phyloP scores from a whole-genome alignment of 1,140 invertebrate genomes.

The Drosophila nigrodunni region DNA sequence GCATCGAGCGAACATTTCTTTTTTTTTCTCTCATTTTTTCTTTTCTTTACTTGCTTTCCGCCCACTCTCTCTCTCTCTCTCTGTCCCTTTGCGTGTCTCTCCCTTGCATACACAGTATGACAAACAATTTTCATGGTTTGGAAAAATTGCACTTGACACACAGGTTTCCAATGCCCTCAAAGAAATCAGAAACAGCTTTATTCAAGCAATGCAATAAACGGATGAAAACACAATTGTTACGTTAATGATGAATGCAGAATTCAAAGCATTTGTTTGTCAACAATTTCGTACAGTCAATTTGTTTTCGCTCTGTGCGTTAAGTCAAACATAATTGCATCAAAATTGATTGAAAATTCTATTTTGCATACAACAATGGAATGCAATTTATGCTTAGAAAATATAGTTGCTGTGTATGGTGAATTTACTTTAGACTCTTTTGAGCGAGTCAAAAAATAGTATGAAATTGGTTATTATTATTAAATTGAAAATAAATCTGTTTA shows the following conservation, averaged over 20 bases:
- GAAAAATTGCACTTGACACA: constrained; percentile 28
- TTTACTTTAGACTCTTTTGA: too few species aligned
- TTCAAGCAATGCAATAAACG: constrained; percentile 11
- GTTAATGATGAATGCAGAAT: constrained; percentile 1
- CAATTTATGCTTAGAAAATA: too few species aligned
- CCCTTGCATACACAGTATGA: constrained; percentile 1
- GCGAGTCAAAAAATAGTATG: too few species aligned
- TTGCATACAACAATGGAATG: neutral
- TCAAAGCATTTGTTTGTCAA: neutral
- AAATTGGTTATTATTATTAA: too few species aligned
- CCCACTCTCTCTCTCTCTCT: neutral
- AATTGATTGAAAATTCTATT: neutral
- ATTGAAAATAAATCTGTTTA: too few species aligned
- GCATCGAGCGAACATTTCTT: constrained; percentile 39
- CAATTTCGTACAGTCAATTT: neutral
- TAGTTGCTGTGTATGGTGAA: too few species aligned
- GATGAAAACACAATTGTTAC: constrained; percentile 11
- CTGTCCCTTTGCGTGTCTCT: neutral
- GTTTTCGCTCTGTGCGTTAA: neutral
- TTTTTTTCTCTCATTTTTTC: neutral
- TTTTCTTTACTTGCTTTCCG: neutral
- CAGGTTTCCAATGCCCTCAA: constrained; percentile 3
- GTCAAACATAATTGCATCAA: neutral
- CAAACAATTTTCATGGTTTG: constrained; percentile 16
- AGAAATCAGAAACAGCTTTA: constrained; percentile 11